Evolutionary conservation across 2,888 invertebrate species (phyloP).

Genomic region (Noctua pronuba): DNA sequence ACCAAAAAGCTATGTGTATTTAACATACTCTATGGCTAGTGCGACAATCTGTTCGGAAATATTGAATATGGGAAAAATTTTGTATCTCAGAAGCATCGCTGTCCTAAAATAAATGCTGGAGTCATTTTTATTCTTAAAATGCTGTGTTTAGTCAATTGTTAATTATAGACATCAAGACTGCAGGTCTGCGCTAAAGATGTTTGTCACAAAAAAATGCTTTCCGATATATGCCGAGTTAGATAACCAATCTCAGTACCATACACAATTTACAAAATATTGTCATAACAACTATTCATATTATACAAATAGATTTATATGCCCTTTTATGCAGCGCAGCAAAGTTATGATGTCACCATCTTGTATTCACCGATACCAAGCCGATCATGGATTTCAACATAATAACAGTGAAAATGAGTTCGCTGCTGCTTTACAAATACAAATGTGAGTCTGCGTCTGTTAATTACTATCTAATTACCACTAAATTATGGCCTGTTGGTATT

Average conservation of each 20-base stretch:
- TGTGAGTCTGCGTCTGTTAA: constrained; percentile 27
- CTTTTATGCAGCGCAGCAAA: constrained; percentile 16
- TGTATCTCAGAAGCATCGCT: background rate
- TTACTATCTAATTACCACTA: constrained; percentile 43
- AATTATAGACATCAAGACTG: background rate
- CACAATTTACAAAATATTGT: constrained; percentile 17
- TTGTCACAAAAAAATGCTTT: background rate
- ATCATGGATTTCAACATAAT: constrained; percentile 23
- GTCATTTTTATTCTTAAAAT: background rate
- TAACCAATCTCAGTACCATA: background rate
- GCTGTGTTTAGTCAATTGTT: background rate
- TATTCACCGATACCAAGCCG: constrained; percentile 12
- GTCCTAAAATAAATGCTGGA: background rate
- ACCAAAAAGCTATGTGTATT: background rate
- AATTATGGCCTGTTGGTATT: constrained; percentile 30
- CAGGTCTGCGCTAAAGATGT: background rate
- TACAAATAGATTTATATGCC: constrained; percentile 14
- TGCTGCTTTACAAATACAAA: constrained; percentile 48
- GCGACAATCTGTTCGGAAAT: background rate
- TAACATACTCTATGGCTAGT: background rate
- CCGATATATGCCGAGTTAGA: background rate
- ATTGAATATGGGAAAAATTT: background rate
- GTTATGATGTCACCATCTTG: constrained; percentile 52
- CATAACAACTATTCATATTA: constrained; percentile 5
- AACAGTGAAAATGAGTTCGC: constrained; percentile 35